Conservation (phyloP, 2,888 invertebrate genomes). For the Tethea ocularis region DNA sequence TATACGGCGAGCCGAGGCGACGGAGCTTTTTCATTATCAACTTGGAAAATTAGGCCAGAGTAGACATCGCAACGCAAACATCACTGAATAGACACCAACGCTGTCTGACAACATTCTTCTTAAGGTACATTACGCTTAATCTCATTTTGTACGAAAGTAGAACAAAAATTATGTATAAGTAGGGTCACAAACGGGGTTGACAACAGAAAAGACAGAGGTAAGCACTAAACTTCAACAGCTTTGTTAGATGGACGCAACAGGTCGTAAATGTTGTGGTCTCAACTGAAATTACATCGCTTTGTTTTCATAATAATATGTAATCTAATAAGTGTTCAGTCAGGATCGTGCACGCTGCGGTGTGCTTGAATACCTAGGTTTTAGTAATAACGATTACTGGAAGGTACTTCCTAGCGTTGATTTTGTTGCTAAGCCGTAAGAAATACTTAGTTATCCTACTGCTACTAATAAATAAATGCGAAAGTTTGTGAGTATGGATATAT, state of each 20-base stretch:
- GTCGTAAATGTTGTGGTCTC: conserved; percentile 67
- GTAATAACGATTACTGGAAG: background rate
- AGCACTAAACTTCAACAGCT: conserved; percentile 27
- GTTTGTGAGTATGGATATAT: too few species aligned
- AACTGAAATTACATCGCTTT: conserved; percentile 70
- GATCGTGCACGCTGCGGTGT: conserved; percentile 13
- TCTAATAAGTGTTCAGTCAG: conserved; percentile 52
- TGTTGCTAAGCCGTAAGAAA: background rate
- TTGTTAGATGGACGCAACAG: conserved; percentile 52
- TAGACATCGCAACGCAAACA: conserved; percentile 42
- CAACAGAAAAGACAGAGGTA: background rate
- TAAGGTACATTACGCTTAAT: background rate
- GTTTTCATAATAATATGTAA: conserved; percentile 67
- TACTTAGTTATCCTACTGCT: too few species aligned
- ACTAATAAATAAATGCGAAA: too few species aligned
- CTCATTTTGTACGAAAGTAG: too few species aligned
- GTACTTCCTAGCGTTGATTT: background rate
- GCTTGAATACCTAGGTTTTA: background rate
- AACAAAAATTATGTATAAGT: too few species aligned
- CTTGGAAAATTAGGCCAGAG: conserved; percentile 70
- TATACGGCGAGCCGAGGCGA: conserved; percentile 56
- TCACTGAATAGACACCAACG: conserved; percentile 36
- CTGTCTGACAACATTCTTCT: conserved; percentile 30
- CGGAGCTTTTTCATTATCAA: conserved; percentile 77
- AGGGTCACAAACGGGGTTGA: too few species aligned